phyloP scores from a whole-genome alignment of 2,888 invertebrate genomes.

The Meloe dianella region DNA sequence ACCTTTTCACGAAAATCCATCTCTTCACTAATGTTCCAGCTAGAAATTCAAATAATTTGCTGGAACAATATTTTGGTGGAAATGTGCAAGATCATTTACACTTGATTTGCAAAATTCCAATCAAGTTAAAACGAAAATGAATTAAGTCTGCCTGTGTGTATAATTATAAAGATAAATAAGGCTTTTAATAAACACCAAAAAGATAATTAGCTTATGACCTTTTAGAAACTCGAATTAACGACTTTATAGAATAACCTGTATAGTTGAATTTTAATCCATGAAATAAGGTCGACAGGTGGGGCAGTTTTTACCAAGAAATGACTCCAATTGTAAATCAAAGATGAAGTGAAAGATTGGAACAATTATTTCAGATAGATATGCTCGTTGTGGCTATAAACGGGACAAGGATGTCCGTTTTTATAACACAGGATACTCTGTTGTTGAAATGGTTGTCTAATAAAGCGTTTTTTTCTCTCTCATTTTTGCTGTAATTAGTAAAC shows the following conservation, averaged over 20 bases:
- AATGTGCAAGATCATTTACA: slow-evolving; percentile 14
- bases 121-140: slow-evolving; percentile 1
- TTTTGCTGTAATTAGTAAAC: neutral
- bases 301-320: neutral
- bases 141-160: slow-evolving; percentile 9
- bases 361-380: neutral
- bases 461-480: neutral
- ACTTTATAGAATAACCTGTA: neutral
- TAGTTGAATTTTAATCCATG: neutral
- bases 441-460: neutral
- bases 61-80: neutral
- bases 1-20: no score
- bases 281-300: neutral
- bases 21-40: no score
- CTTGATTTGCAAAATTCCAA: slow-evolving; percentile 14
- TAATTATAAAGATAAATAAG: slow-evolving; percentile 14
- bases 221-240: neutral
- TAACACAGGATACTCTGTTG: neutral
- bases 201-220: neutral
- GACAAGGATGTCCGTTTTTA: neutral
- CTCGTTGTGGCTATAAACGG: neutral
- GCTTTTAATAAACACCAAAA: neutral
- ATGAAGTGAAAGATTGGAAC: neutral
- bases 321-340: neutral
- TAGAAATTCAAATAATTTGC: no score